phyloP scores from a whole-genome alignment of 1,140 invertebrate species.

The Zaprionus lachaisei region DNA sequence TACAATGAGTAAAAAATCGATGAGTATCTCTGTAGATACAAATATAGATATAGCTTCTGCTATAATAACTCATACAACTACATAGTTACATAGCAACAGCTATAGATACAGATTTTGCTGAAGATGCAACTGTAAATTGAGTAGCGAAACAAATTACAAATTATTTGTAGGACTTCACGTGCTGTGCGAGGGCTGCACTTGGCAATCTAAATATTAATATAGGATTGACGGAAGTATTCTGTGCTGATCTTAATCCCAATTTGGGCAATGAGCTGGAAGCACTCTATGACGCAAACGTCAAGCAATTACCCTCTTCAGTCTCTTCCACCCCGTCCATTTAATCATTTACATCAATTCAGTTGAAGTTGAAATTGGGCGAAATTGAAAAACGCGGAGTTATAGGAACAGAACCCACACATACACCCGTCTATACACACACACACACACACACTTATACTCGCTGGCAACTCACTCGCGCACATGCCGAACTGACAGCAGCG shows the following conservation, averaged over 20 bases:
- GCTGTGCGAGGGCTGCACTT: neutral
- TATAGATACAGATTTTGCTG: neutral
- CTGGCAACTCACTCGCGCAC: conserved; percentile 13
- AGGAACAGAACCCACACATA: conserved; percentile 4
- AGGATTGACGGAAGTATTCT: conserved; percentile 2
- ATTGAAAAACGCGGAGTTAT: conserved; percentile 56
- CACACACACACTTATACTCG: neutral
- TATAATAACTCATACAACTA: no score
- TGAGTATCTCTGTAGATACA: no score
- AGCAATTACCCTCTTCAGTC: conserved; percentile 40
- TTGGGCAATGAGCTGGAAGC: conserved; percentile 76
- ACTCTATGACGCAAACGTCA: conserved; percentile 57
- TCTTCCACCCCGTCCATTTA: neutral
- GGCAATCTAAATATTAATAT: conserved; percentile 5
- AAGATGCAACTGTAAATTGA: neutral
- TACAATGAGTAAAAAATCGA: no score
- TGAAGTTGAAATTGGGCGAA: conserved; percentile 55
- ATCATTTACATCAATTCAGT: conserved; percentile 22
- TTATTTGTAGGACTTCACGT: neutral
- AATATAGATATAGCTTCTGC: no score
- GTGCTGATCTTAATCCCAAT: conserved; percentile 64
- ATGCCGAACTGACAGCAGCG: conserved; percentile 62
- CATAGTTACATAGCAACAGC: no score
- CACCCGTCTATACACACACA: neutral
- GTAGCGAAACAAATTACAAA: neutral